Evolutionary conservation across 2,888 invertebrate species (phyloP).

Genomic region (Dryococelus australis): DNA sequence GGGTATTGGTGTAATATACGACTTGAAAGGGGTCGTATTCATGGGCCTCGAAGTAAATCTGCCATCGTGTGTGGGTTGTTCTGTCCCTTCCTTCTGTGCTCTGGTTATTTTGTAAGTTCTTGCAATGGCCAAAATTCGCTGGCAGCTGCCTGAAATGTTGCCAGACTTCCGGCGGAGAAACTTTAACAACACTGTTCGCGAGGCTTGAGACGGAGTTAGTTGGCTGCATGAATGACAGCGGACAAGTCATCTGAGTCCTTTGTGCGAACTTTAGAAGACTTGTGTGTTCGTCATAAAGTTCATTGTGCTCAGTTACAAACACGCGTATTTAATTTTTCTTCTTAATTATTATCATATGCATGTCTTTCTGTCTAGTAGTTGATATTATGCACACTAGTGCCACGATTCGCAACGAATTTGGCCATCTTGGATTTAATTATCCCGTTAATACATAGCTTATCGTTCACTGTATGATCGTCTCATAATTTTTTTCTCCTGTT

Average conservation of each 20-base stretch:
- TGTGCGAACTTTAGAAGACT: not conserved
- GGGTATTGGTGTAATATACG: too few relatives aligned
- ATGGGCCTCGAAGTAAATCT: not conserved
- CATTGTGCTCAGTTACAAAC: not conserved
- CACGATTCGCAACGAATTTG: too few relatives aligned
- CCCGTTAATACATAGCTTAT: too few relatives aligned
- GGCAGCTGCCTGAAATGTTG: constrained; percentile 4
- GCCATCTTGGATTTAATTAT: too few relatives aligned
- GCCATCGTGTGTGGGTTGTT: not conserved
- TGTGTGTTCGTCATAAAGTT: not conserved
- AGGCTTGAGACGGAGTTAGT: not conserved
- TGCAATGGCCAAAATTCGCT: not conserved
- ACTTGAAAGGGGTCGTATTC: too few relatives aligned
- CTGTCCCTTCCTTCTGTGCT: not conserved
- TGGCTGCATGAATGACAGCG: not conserved
- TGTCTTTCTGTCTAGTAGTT: too few relatives aligned
- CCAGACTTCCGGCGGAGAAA: not conserved
- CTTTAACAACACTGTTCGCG: not conserved
- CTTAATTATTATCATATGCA: not conserved
- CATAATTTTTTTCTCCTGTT: too few relatives aligned
- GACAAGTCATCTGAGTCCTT: not conserved
- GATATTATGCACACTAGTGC: too few relatives aligned
- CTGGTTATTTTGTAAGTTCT: not conserved
- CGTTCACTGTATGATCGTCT: too few relatives aligned
- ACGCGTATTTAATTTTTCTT: not conserved